Percentiles rank a stretch among this genome's conserved stretches.
Conservation (phyloP, 2,113 vertebrate species). For the Tricholaema leucomelas region DNA sequence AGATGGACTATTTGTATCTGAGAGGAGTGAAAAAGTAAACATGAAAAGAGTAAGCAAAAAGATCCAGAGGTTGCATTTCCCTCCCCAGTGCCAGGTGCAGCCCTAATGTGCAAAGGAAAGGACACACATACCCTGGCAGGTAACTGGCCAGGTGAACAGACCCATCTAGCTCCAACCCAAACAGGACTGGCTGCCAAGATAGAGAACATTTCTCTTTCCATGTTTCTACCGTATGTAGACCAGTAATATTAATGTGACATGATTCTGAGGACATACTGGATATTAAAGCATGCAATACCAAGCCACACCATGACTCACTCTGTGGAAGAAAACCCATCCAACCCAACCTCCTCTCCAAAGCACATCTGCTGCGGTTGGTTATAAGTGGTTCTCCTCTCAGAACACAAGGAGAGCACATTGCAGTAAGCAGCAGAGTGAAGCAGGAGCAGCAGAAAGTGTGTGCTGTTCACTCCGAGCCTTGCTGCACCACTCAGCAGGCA, state of each 20-base stretch:
- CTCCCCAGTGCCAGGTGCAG: not conserved
- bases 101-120: not conserved
- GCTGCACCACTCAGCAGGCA: not conserved
- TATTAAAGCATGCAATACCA: not conserved
- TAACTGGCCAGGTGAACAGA: not conserved
- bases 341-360: not conserved
- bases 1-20: constrained; percentile 52
- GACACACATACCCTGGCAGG: not conserved
- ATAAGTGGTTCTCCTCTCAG: not conserved
- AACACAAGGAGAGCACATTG: not conserved
- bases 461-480: not conserved
- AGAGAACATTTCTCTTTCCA: not conserved
- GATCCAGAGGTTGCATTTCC: not conserved
- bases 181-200: not conserved
- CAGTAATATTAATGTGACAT: not conserved
- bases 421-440: not conserved
- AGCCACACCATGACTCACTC: not conserved
- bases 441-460: not conserved
- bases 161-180: not conserved
- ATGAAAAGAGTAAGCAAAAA: not conserved
- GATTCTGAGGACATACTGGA: not conserved
- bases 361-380: not conserved
- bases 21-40: not conserved
- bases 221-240: not conserved
- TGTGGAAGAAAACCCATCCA: not conserved